Percentiles rank a stretch among this genome's conserved stretches.
These are phyloP conservation scores for Tetranychus cinnabarinus DNA, from an alignment of 1,140 invertebrate genomes.

Conservation along the genomic window DNA sequence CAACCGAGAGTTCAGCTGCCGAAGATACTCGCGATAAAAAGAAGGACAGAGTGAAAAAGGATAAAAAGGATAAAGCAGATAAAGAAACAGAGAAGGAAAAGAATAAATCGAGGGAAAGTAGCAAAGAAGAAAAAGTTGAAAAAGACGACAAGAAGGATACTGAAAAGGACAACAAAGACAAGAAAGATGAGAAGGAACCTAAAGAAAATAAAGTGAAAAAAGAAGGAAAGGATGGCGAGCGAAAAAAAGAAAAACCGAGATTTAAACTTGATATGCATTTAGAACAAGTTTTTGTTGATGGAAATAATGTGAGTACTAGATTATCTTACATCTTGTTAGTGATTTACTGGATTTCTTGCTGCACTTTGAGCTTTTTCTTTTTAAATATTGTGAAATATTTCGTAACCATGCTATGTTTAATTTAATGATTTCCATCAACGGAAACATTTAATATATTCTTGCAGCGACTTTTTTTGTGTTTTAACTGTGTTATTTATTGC, in stretches of 20 bases:
- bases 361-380: too few species aligned
- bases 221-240: conserved; percentile 21
- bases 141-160: conserved; percentile 26
- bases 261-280: conserved; percentile 82
- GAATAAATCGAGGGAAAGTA: conserved; percentile 20
- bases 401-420: too few species aligned
- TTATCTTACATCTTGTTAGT: too few species aligned
- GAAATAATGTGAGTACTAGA: conserved; percentile 33
- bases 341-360: too few species aligned
- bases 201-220: conserved; percentile 22
- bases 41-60: conserved; percentile 19
- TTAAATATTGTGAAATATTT: too few species aligned
- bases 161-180: conserved; percentile 27
- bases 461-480: not conserved
- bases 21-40: conserved; percentile 17
- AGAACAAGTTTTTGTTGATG: conserved; percentile 77
- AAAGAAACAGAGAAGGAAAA: not conserved
- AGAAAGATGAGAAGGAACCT: conserved; percentile 22
- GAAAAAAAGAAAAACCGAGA: conserved; percentile 32
- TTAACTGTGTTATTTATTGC: not conserved
- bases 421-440: too few species aligned
- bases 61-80: not conserved
- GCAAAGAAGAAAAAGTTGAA: conserved; percentile 23
- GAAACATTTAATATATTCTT: too few species aligned
- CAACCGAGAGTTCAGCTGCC: conserved; percentile 1